Percentiles rank a stretch among this genome's conserved stretches.
phyloP scores from a whole-genome alignment of 2,113 vertebrate genomes.

The Cricetomys ansorgei region DNA sequence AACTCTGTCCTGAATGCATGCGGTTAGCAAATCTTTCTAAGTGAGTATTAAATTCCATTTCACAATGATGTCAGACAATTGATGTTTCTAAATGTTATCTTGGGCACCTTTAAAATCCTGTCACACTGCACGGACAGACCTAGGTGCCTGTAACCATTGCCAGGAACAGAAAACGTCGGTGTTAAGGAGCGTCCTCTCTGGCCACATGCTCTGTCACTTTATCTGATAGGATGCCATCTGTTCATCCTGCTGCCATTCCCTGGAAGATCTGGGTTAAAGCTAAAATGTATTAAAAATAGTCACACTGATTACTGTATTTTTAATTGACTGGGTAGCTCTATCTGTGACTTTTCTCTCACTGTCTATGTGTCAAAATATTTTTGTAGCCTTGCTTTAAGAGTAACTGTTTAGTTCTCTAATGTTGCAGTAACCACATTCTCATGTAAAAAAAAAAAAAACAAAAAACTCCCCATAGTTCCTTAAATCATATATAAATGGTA shows the following conservation, averaged over 20 bases:
- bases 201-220: conserved; percentile 44
- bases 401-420: not conserved
- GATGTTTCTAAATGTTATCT: not conserved
- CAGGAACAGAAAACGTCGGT: conserved; percentile 28
- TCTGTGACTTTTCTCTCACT: conserved; percentile 13
- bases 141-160: conserved; percentile 14
- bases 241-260: conserved; percentile 67
- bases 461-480: not conserved
- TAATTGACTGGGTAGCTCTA: conserved; percentile 41
- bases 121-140: not conserved
- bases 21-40: conserved; percentile 46
- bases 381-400: not conserved
- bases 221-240: conserved; percentile 67
- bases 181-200: conserved; percentile 5
- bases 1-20: not conserved
- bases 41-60: conserved; percentile 55
- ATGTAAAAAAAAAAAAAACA: too few relatives aligned
- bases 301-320: conserved; percentile 56
- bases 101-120: not conserved
- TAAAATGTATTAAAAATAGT: conserved; percentile 46
- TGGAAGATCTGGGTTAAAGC: conserved; percentile 68
- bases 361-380: conserved; percentile 3
- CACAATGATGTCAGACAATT: not conserved
- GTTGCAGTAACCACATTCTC: not conserved
- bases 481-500: not conserved